These are phyloP conservation scores for Panurus biarmicus DNA, from an alignment of 2,113 vertebrate species.

Conservation along the genomic window DNA sequence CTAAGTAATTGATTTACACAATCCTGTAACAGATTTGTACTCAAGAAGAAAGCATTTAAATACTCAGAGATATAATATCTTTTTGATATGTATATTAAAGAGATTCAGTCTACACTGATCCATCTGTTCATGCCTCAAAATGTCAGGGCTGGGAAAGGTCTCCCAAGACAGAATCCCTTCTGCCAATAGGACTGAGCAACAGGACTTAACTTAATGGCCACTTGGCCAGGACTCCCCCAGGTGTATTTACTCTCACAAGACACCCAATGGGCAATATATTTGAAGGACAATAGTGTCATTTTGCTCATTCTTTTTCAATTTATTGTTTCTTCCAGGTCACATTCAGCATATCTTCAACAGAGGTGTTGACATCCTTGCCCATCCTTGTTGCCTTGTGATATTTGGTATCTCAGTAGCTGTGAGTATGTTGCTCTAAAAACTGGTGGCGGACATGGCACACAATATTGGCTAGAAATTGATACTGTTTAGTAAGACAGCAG, in stretches of 20 bases:
- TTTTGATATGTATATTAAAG: background rate
- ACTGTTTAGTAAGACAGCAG: background rate
- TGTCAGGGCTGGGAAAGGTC: accelerated
- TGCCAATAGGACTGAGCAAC: background rate
- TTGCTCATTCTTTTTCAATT: background rate
- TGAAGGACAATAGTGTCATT: background rate
- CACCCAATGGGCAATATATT: background rate
- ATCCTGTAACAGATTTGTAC: background rate
- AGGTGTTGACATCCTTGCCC: background rate
- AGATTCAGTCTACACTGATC: background rate
- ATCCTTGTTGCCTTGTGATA: background rate
- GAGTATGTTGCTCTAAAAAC: background rate
- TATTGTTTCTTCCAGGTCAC: background rate
- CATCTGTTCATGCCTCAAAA: background rate
- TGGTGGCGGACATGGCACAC: background rate
- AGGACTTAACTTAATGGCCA: background rate
- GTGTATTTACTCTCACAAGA: background rate
- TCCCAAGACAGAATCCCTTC: background rate
- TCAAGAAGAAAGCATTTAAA: background rate
- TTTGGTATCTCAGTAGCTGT: background rate
- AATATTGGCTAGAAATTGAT: background rate
- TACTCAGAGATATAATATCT: background rate
- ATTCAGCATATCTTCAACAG: background rate
- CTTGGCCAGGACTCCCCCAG: background rate
- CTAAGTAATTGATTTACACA: background rate